These are phyloP conservation scores for Polia nebulosa DNA, from an alignment of 2,888 invertebrate genomes.

Conservation along the genomic window DNA sequence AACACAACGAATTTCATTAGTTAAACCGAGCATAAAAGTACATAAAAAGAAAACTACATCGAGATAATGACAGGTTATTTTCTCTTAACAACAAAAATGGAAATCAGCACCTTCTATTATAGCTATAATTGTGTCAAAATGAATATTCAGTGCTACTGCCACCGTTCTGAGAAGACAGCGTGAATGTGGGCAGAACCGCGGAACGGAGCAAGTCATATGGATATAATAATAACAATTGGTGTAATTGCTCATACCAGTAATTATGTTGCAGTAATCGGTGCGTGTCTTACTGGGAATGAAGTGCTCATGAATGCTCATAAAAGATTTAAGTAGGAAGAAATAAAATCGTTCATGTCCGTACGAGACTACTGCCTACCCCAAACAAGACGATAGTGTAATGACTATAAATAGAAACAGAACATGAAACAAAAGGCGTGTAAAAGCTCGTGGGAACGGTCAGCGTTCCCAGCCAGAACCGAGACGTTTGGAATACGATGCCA, in stretches of 20 bases:
- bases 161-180: slow-evolving; percentile 24
- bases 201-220: slow-evolving; percentile 24
- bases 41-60: slow-evolving; percentile 32
- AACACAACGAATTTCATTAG: slow-evolving; percentile 25
- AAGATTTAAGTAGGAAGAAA: neutral
- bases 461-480: slow-evolving; percentile 14
- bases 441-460: slow-evolving; percentile 30
- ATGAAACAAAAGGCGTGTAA: slow-evolving; percentile 39
- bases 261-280: slow-evolving; percentile 31
- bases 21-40: slow-evolving; percentile 43
- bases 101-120: slow-evolving; percentile 29
- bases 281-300: slow-evolving; percentile 31
- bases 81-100: slow-evolving; percentile 37
- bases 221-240: slow-evolving; percentile 51
- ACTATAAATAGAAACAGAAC: slow-evolving; percentile 19
- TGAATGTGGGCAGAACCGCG: slow-evolving; percentile 39
- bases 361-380: neutral
- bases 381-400: slow-evolving; percentile 8
- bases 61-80: slow-evolving; percentile 37
- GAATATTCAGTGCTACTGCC: slow-evolving; percentile 50
- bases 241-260: slow-evolving; percentile 44
- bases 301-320: slow-evolving; percentile 10
- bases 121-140: slow-evolving; percentile 48
- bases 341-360: neutral
- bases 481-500: slow-evolving; percentile 44